Evolutionary conservation across 1,140 invertebrate species (phyloP).

Genomic region (Eufriesea mexicana): DNA sequence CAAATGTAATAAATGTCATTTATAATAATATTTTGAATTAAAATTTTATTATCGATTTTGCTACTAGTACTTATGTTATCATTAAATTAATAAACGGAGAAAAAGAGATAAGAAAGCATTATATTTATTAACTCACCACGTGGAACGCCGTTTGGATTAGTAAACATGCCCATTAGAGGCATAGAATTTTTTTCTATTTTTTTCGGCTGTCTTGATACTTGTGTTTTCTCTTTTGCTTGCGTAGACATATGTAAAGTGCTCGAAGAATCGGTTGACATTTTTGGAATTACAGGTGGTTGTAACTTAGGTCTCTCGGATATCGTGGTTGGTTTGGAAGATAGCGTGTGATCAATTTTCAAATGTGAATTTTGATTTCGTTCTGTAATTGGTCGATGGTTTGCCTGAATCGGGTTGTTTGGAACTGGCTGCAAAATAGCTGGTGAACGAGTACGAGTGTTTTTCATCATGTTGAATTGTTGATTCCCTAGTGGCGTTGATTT

Average conservation of each 20-base stretch:
- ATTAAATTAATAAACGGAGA: not conserved
- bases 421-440: not conserved
- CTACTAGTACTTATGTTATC: no score
- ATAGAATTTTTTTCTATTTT: conserved; percentile 60
- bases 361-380: not conserved
- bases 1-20: not conserved
- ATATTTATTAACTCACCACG: conserved; percentile 58
- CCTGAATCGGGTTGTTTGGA: not conserved
- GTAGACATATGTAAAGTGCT: not conserved
- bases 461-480: not conserved
- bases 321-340: not conserved
- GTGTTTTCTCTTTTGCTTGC: conserved; percentile 34
- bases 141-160: conserved; percentile 62
- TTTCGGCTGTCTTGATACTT: conserved; percentile 48
- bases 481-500: conserved; percentile 18
- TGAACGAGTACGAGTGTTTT: not conserved
- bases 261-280: not conserved
- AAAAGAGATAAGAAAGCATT: not conserved
- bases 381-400: not conserved
- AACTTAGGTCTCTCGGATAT: not conserved
- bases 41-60: not conserved
- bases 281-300: conserved; percentile 21
- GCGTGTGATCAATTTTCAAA: not conserved
- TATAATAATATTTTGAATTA: not conserved
- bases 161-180: conserved; percentile 70